Percentiles rank a stretch among this genome's conserved stretches.
These are phyloP conservation scores for Xylophagus ater DNA, from an alignment of 2,888 invertebrate species.

Conservation along the genomic window DNA sequence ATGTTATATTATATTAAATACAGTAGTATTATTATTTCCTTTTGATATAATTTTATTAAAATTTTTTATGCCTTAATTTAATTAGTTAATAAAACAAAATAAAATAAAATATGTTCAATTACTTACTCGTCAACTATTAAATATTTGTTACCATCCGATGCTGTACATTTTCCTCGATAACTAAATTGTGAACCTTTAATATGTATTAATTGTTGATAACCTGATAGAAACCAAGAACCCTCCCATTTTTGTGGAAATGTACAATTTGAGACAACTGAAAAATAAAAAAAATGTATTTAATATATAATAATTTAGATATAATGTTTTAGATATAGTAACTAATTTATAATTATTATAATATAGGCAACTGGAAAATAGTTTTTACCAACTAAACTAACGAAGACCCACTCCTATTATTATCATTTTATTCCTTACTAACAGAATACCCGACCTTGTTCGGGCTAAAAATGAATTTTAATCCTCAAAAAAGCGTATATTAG, in stretches of 20 bases:
- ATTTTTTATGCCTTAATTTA: constrained; percentile 3
- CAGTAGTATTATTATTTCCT: too few relatives aligned
- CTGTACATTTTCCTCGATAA: constrained; percentile 75
- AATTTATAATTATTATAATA: too few relatives aligned
- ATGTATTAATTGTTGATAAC: constrained; percentile 72
- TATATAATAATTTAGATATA: not conserved
- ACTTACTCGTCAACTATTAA: constrained; percentile 83
- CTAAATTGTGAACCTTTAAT: constrained; percentile 73
- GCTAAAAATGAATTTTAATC: too few relatives aligned
- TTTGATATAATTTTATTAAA: too few relatives aligned
- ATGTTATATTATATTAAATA: too few relatives aligned
- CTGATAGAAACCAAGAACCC: constrained; percentile 85
- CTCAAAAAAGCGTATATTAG: too few relatives aligned
- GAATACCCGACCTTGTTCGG: too few relatives aligned
- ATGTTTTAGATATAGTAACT: too few relatives aligned
- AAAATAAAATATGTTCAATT: constrained; percentile 14
- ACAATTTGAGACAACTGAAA: constrained; percentile 50
- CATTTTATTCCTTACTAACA: too few relatives aligned
- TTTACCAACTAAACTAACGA: too few relatives aligned
- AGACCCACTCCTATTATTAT: too few relatives aligned
- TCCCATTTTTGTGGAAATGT: constrained; percentile 75
- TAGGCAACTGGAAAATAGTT: too few relatives aligned
- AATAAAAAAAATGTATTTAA: constrained; percentile 5
- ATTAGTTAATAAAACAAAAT: constrained; percentile 3
- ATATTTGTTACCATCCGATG: constrained; percentile 79